Evolutionary conservation across 2,888 invertebrate genomes (phyloP), one percentile per base, ranked within the genome.

Genomic region (Hedychridium roseum): DNA sequence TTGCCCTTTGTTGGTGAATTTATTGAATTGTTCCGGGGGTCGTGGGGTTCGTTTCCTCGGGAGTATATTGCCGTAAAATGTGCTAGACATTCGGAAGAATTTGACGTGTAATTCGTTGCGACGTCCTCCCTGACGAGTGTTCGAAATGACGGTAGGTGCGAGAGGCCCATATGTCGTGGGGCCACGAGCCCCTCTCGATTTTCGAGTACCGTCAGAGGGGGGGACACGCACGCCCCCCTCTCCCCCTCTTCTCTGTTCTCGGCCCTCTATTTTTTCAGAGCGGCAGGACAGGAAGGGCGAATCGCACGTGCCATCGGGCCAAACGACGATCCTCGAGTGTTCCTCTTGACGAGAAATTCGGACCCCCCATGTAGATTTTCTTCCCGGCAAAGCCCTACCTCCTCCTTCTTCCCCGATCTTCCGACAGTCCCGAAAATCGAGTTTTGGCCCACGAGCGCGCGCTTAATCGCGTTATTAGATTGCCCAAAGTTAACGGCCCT

Each of bases 381-480:
- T 50, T 50, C 50, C 16, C 30, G 12, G 47, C 26, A 18, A 50
- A 41, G 31, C 35, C 26, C 40, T 34, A 6, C 26, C 7, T 5
- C 37, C 34, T 35, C 42, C 39, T 21, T 36, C 31, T 47, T 32
- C 34, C 30, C 31, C 34, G 38, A 20, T 34, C 28, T 49, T 45
- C 42, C 53, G 34, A 36, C 48, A 41, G 39, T 51, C 49, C 41
- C 39, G 45, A 41, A 59, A 56, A 57, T 59, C 59, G 51, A 60
- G 49, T 56, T 50, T 46, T 41, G 48, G 31, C 38, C 50, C 41
- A 42, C 44, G 50, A 55, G 20, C 44, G 51, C 15, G 17, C n/a
- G n/a, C n/a, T n/a, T n/a, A n/a, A n/a, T n/a, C n/a, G n/a, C 43
- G 31, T 52, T 63, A 62, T 56, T 60, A 38, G 50, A 62, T 62